Base-by-base conservation (phyloP, 1,140 invertebrate genomes). In the Charaxes varanes region DNA sequence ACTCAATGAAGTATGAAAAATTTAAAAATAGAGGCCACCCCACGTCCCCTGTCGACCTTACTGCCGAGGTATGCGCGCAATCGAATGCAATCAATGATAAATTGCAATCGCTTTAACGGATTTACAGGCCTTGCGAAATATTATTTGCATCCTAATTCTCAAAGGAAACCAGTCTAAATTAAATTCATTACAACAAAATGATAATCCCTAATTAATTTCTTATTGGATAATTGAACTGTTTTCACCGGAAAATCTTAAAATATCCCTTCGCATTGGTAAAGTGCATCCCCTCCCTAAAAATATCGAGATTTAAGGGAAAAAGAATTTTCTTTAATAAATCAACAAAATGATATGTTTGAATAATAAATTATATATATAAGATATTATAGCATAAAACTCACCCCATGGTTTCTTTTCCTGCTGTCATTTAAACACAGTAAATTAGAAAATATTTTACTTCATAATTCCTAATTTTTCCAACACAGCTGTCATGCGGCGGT, bases 391-490 rank as follows among this genome's bases (percentile, higher is more conserved):
- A 22, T 19, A 24, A 35, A 53, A 81, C 81, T 84, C 68, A 89
- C 87, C 87, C 87, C 87, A 88, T 88, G 36, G 86, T 85, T 80
- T 88, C 87, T 79, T 87, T 88, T 80, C 87, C 87, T 69, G 86
- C 87, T 72, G 87, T 88, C 88, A 89, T 88, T 86, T 86, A 86
- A 81, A 73, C 66, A 70, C 69, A 51, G 59, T 71, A 76, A 65
- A 62, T 64, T 62, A 32, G 56, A 59, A 72, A 77, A 62, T 70
- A 55, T 63, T 68, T 55, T 69, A 77, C 70, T 77, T 79, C 79
- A 83, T 83, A 80, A 77, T 82, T 74, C 62, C 56, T 62, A 63
- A 74, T 67, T 72, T 67, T 67, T 63, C 64, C 66, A 58, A 67
- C 60, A 53, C 69, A 84, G 71, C 76, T 84, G 81, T 82, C 64